Evolutionary conservation across 1,140 invertebrate species (phyloP).

Genomic region (Heliconius hermathena): DNA sequence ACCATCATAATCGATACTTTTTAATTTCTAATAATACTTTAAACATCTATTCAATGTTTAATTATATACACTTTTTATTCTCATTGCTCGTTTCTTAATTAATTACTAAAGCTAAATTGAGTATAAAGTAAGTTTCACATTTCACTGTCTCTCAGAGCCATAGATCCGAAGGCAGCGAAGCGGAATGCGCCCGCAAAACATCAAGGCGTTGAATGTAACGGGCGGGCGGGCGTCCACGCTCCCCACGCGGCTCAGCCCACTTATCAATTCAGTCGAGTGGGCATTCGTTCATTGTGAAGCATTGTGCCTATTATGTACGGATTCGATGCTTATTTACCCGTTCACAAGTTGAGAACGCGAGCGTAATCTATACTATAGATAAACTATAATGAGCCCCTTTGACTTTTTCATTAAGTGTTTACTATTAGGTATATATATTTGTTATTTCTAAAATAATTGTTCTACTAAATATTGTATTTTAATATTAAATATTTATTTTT

Average conservation of each 20-base stretch:
- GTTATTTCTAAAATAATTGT: too few species aligned
- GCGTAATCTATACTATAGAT: slow-evolving; percentile 25
- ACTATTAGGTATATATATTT: background rate
- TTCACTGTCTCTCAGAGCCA: slow-evolving; percentile 28
- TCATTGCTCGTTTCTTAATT: background rate
- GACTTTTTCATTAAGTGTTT: slow-evolving; percentile 1
- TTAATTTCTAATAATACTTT: background rate
- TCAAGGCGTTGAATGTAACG: slow-evolving; percentile 30
- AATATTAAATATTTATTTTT: too few species aligned
- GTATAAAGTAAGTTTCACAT: background rate
- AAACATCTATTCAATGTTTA: too few species aligned
- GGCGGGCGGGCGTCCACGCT: slow-evolving; percentile 54
- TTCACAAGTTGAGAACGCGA: slow-evolving; percentile 62
- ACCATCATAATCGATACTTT: slow-evolving; percentile 11
- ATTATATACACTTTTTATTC: background rate
- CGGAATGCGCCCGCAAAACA: background rate
- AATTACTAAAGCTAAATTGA: background rate
- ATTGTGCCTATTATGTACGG: slow-evolving; percentile 75
- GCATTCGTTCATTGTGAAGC: slow-evolving; percentile 78
- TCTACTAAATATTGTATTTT: too few species aligned
- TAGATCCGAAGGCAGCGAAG: slow-evolving; percentile 13
- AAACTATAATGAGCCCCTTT: slow-evolving; percentile 1
- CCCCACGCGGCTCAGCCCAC: slow-evolving; percentile 73
- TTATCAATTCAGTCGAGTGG: slow-evolving; percentile 80
- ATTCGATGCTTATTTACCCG: slow-evolving; percentile 75